Percentiles rank a stretch among this genome's conserved stretches.
These are phyloP conservation scores for Sinohyriopsis cumingii DNA, from an alignment of 2,888 invertebrate genomes.

Conservation along the genomic window DNA sequence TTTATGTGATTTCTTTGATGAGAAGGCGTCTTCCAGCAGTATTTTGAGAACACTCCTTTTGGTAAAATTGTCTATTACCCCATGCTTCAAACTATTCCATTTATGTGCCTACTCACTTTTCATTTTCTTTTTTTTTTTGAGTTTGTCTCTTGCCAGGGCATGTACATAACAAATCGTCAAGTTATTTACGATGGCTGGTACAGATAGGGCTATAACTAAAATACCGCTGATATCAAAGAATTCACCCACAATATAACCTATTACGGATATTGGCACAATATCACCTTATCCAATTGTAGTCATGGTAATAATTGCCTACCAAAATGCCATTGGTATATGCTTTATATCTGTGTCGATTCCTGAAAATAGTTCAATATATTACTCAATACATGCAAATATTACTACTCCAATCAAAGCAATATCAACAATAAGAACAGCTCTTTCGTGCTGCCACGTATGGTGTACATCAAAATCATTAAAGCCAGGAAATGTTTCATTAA, in stretches of 20 bases:
- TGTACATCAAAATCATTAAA: constrained; percentile 52
- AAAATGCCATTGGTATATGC: constrained; percentile 85
- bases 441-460: constrained; percentile 49
- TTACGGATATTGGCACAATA: constrained; percentile 41
- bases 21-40: no score
- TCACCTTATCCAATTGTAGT: constrained; percentile 82
- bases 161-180: constrained; percentile 53
- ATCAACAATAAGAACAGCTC: constrained; percentile 49
- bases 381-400: constrained; percentile 52
- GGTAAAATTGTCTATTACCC: constrained; percentile 29
- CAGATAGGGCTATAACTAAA: constrained; percentile 51
- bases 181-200: constrained; percentile 54
- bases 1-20: no score
- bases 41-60: no score
- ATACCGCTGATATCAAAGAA: constrained; percentile 55
- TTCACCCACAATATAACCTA: constrained; percentile 48
- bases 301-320: constrained; percentile 92
- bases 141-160: constrained; percentile 51
- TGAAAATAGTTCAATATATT: constrained; percentile 51
- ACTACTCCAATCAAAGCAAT: constrained; percentile 50
- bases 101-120: constrained; percentile 38
- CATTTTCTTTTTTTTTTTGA: constrained; percentile 44
- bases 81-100: constrained; percentile 41
- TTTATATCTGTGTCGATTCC: constrained; percentile 37
- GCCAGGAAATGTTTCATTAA: constrained; percentile 55